Percentiles rank a stretch among this genome's conserved stretches.
These are phyloP conservation scores for Scatophagus argus DNA, from an alignment of 2,113 vertebrate species.

Conservation along the genomic window DNA sequence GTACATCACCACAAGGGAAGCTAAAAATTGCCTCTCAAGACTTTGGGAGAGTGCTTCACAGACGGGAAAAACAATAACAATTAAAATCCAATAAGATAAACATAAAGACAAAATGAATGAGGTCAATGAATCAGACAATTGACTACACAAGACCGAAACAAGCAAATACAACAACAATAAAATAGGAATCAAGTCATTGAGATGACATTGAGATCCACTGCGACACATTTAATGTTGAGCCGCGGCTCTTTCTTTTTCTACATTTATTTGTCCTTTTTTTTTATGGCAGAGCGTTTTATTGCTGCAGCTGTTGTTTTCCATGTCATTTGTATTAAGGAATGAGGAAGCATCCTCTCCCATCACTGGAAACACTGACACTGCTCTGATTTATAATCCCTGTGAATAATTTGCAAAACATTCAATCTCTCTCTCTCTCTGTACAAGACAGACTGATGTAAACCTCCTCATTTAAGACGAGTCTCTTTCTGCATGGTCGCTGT, in stretches of 20 bases:
- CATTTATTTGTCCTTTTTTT: slow-evolving; percentile 72
- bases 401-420: slow-evolving; percentile 79
- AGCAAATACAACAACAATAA: slow-evolving; percentile 32
- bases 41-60: background rate
- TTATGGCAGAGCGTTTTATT: slow-evolving; percentile 75
- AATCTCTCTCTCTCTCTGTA: slow-evolving; percentile 52
- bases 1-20: background rate
- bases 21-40: background rate
- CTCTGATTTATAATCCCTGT: slow-evolving; percentile 76
- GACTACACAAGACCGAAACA: slow-evolving; percentile 29
- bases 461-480: slow-evolving; percentile 68
- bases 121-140: slow-evolving; percentile 39
- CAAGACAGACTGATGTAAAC: slow-evolving; percentile 63
- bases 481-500: slow-evolving; percentile 49
- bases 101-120: slow-evolving; percentile 24
- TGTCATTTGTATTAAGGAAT: slow-evolving; percentile 75
- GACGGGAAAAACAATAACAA: slow-evolving; percentile 22
- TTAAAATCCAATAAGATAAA: slow-evolving; percentile 33
- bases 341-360: slow-evolving; percentile 70
- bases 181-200: slow-evolving; percentile 52
- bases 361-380: slow-evolving; percentile 68
- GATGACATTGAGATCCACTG: slow-evolving; percentile 50
- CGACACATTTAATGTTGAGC: slow-evolving; percentile 64
- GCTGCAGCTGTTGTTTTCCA: slow-evolving; percentile 81
- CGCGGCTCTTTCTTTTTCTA: slow-evolving; percentile 56